Evolutionary conservation across 2,888 invertebrate species (phyloP), one percentile per base, ranked within the genome.

Genomic region (Mesodorylaimus sp.): DNA sequence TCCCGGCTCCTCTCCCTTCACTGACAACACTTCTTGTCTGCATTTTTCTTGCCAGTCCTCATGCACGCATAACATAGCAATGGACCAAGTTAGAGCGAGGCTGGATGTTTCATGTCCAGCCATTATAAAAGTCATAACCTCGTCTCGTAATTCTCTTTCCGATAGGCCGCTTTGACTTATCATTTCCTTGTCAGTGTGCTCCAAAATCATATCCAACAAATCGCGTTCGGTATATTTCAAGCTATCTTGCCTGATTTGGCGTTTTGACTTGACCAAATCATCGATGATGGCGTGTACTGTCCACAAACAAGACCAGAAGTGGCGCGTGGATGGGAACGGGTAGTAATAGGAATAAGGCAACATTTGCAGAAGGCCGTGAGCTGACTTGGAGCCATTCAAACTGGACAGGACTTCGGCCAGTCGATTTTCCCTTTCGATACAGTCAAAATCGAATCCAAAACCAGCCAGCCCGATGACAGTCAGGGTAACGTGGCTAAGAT

Each of bases 71-170:
- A 45, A 26, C 7, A 45, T n/a, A n/a, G n/a, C 19, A 21, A 45
- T 7, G 5, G 25, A 7, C 45, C 45, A 45, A 25, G 27, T 45
- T 21, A 45, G 24, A 5, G 45, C 7, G 24, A 23, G n/a, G 24
- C 24, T 45, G 19, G 45, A 7, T n/a, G 45, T 45, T 45, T 45
- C 45, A n/a, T 45, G 45, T 27, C 45, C 45, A 23, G 45, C 45
- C 24, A 45, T 23, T 23, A 45, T n/a, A 45, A 45, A 25, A 5
- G 45, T 45, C 45, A 45, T 45, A 19, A 45, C n/a, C n/a, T 23
- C 26, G 45, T 45, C 25, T 3, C 26, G 45, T 24, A 45, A 16
- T 32, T 32, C 32, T 32, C 16, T 32, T 32, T 32, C 10, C 7
- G 10, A 32, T 10, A 32, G 10, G 32, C 16, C 32, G 32, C 7